Base-by-base conservation (phyloP, 2,888 invertebrate species). In the Leptothorax acervorum region DNA sequence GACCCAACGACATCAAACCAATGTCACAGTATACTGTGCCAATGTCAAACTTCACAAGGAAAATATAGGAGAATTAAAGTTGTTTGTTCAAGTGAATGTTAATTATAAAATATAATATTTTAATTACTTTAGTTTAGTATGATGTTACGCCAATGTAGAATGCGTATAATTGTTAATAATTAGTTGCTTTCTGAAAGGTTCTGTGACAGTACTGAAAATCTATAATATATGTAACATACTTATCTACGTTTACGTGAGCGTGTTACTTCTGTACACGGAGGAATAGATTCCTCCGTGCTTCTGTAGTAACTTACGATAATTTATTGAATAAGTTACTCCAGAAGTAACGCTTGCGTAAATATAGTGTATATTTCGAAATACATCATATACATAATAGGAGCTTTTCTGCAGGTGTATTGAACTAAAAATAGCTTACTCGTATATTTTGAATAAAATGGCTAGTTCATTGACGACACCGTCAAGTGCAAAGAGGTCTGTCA, bases 401-500 rank as follows among this genome's bases (percentile, higher is more conserved):
- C 4, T 53, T 66, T 12, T 57, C n/a, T 3, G 1, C n/a, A 63
- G n/a, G 31, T 63, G 8, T 70, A 23, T 55, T 28, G 18, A 57
- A 55, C 9, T 2, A 60, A 60, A 79, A 79, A 57, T 35, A 70
- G 35, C 39, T 48, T 11, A 6, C 5, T 42, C 8, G 31, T 35
- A 84, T 60, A 84, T 60, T 82, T 48, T 15, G 18, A 55, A 63
- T 68, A 87, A 81, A 51, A 90, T 90, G 90, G 62, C 88, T 51
- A 83, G 86, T 62, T 31, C 83, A 28, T 23, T 55, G 9, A 73
- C 75, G 12, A 65, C 76, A 55, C 28, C 85, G 0, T 70, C 74
- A 15, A 75, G 23, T 4, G 42, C 70, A 57, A 86, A 86, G 73
- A 89, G 90, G 90, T 90, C 53, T 55, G 78, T 28, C 12, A 31